phyloP scores from a whole-genome alignment of 2,113 vertebrate genomes.

The Arvicanthis niloticus region DNA sequence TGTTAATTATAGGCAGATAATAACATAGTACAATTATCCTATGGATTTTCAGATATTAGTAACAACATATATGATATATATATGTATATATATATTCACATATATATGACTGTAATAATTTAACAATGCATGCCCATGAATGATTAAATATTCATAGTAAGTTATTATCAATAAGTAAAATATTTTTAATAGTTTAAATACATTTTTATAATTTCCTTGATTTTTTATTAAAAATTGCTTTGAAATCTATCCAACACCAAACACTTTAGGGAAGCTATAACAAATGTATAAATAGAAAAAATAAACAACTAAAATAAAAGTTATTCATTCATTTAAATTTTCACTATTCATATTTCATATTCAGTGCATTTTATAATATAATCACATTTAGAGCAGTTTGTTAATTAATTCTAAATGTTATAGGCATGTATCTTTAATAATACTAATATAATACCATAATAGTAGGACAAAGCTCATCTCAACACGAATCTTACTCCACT shows the following conservation, averaged over 20 bases:
- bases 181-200: background rate
- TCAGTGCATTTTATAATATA: background rate
- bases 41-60: background rate
- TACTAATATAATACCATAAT: too few species aligned
- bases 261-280: background rate
- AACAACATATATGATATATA: background rate
- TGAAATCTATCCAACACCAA: too few species aligned
- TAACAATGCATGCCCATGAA: background rate
- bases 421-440: background rate
- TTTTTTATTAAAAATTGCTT: background rate
- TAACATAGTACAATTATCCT: background rate
- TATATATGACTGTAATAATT: background rate
- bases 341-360: background rate
- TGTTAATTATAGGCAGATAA: background rate
- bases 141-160: background rate
- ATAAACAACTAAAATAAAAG: background rate
- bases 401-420: background rate
- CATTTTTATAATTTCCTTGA: background rate
- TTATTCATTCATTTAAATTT: background rate
- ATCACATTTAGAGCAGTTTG: background rate
- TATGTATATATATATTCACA: background rate
- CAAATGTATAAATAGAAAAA: background rate
- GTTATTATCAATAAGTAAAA: background rate
- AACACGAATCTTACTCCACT: background rate
- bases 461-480: background rate